Evolutionary conservation across 2,888 invertebrate genomes (phyloP), one percentile per base, ranked within the genome.

Genomic region (Microchrysa polita): DNA sequence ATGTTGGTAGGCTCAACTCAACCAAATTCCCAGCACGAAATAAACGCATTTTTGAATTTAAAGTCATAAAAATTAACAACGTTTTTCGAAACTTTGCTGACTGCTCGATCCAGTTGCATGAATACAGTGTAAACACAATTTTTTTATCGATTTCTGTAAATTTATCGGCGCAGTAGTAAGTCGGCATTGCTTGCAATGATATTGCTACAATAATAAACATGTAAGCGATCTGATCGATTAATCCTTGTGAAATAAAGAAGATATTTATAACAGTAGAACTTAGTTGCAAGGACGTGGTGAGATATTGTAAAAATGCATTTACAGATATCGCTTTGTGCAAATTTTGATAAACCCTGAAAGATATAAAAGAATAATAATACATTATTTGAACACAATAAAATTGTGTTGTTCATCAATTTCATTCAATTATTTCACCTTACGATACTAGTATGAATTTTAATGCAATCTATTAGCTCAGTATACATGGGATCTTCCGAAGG

Each of bases 41-140:
- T n/a, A 14, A 40, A 12, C 27, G 44, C 1, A 34, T 16, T 42
- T 40, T 60, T 53, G 60, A 5, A 34, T 27, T 61, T n/a, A 52
- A 52, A 16, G 12, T 22, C 63, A 63, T 72, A 34, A 71, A 71
- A 53, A 48, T 48, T 20, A 72, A 61, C 18, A 72, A 27, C 5
- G 48, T 23, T 23, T 72, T 72, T 12, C 16, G 12, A 16, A 72
- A 72, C 10, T 72, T 16, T 18, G 10, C 52, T 9, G 23, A 27
- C 18, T 52, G 72, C 23, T 72, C 60, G 10, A 44, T 48, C 72
- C 63, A 72, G 53, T 72, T 72, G 10, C 52, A 60, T 5, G 61
- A 61, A 23, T 72, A 72, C 4, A 72, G 48, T 40, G 72, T 48
- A 5, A 61, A 61, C 5, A 34, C 34, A 16, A 61, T 9, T 63